phyloP scores from a whole-genome alignment of 2,797 vertebrate species.

The Scolopax rusticola region DNA sequence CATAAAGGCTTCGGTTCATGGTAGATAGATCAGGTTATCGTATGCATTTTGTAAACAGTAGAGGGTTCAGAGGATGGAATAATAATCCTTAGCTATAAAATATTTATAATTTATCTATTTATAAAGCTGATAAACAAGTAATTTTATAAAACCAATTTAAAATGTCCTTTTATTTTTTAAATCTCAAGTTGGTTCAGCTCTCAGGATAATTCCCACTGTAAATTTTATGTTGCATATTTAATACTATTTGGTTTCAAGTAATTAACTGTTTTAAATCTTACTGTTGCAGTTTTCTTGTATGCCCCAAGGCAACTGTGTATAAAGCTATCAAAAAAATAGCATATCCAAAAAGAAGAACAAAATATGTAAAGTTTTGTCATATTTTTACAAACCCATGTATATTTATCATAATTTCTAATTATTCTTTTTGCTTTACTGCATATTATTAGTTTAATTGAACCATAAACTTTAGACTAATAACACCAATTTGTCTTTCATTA shows the following conservation, averaged over 20 bases:
- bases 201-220: background rate
- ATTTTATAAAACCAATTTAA: constrained; percentile 21
- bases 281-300: constrained; percentile 21
- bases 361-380: constrained; percentile 14
- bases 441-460: constrained; percentile 65
- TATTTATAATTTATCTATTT: constrained; percentile 25
- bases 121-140: constrained; percentile 38
- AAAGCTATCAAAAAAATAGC: background rate
- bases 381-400: constrained; percentile 26
- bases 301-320: constrained; percentile 44
- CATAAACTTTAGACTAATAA: constrained; percentile 58
- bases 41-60: background rate
- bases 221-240: constrained; percentile 42
- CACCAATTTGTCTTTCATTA: constrained; percentile 67
- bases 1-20: background rate
- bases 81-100: background rate
- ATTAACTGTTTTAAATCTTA: constrained; percentile 3
- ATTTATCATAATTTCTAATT: constrained; percentile 63
- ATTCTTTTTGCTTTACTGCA: constrained; percentile 58
- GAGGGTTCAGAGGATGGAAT: background rate
- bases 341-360: background rate
- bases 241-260: constrained; percentile 46
- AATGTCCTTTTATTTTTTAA: constrained; percentile 28
- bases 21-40: background rate
- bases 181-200: constrained; percentile 3